Conservation (phyloP, 2,888 invertebrate species). For the Amiota communis region DNA sequence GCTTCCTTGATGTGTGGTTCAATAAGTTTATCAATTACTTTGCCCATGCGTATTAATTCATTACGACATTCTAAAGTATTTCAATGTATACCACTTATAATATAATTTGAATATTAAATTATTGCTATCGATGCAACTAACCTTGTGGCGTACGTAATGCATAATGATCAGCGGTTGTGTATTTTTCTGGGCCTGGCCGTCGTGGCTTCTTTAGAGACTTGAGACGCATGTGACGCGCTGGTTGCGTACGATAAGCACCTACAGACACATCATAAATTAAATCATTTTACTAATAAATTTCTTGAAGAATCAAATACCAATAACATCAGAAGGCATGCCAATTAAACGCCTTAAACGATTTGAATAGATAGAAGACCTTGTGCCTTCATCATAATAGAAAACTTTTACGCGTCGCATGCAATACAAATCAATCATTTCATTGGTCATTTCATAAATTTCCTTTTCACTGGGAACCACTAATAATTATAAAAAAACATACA, state of each 20-base stretch:
- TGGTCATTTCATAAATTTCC: constrained; percentile 66
- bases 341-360: constrained; percentile 63
- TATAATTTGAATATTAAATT: neutral
- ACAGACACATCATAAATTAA: neutral
- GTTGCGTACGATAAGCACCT: constrained; percentile 60
- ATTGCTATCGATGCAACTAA: constrained; percentile 38
- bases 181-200: constrained; percentile 35
- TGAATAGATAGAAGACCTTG: constrained; percentile 63
- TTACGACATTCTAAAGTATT: constrained; percentile 62
- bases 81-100: neutral
- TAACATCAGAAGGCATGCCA: constrained; percentile 66
- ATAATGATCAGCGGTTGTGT: constrained; percentile 69
- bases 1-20: constrained; percentile 59
- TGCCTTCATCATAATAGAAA: constrained; percentile 67
- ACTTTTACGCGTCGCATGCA: constrained; percentile 63
- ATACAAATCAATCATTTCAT: constrained; percentile 65
- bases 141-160: constrained; percentile 68
- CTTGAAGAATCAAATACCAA: constrained; percentile 49
- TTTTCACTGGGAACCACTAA: constrained; percentile 67
- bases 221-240: constrained; percentile 59
- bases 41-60: constrained; percentile 68
- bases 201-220: constrained; percentile 45
- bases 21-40: constrained; percentile 70
- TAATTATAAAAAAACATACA: neutral
- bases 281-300: too few species aligned